Evolutionary conservation across 2,113 vertebrate genomes (phyloP).

Genomic region (Daphoenositta chrysoptera): DNA sequence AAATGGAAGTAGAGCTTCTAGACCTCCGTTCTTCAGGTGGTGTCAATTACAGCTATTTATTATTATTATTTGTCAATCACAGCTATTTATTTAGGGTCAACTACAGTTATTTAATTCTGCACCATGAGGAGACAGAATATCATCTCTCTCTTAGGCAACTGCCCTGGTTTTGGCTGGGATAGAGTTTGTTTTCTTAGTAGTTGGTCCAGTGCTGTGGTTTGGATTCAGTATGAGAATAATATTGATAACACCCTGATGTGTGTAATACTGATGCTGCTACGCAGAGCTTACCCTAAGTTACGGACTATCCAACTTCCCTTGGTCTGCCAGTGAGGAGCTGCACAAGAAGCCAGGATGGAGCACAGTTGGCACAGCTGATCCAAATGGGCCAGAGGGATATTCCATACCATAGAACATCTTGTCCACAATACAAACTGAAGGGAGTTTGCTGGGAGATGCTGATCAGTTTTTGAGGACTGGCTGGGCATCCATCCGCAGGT

Average conservation of each 20-base stretch:
- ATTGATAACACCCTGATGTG: too few species aligned
- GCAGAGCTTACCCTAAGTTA: not conserved
- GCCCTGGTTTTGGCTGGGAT: not conserved
- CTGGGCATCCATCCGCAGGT: not conserved
- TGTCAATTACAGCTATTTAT: not conserved
- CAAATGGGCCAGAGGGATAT: not conserved
- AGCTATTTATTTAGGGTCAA: not conserved
- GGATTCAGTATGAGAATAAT: not conserved
- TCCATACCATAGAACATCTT: not conserved
- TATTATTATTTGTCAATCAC: not conserved
- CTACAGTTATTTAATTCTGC: not conserved
- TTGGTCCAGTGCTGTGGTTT: not conserved
- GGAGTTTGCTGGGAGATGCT: not conserved
- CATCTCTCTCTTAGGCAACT: not conserved
- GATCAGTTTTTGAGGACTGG: not conserved
- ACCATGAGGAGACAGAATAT: not conserved
- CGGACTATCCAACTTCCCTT: not conserved
- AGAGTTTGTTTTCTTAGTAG: not conserved
- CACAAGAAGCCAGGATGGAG: not conserved
- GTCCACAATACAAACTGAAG: not conserved
- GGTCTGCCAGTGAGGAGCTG: not conserved
- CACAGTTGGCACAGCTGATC: not conserved
- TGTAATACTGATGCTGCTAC: not conserved
- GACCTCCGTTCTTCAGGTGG: not conserved
- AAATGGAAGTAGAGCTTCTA: not conserved